Base-by-base conservation (phyloP, 2,888 invertebrate genomes). In the Cerceris rybyensis region DNA sequence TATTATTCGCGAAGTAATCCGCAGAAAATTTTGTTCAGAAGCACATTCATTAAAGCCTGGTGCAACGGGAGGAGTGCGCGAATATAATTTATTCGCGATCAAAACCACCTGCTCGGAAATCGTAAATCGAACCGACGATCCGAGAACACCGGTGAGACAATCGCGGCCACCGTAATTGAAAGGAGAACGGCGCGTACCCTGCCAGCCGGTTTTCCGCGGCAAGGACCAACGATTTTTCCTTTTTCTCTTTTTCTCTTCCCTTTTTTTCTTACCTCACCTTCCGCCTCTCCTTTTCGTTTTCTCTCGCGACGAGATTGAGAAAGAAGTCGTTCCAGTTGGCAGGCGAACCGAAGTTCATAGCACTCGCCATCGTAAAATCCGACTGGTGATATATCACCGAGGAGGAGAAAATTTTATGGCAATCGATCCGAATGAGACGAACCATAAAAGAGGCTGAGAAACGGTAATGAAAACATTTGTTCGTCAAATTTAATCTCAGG, bases 401-500 rank as follows among this genome's bases (percentile, higher is more conserved):
- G 54, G 16, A 60, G 55, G 8, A 49, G 13, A 17, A 8, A 11
- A 16, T 61, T 6, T 50, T n/a, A 6, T n/a, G 50, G 50, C n/a
- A 2, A 9, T 11, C 6, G 28, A 14, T 14, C 14, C 2, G 17
- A 9, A 54, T 4, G 13, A 46, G 28, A 28, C 28, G 49, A n/a
- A 13, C 46, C 50, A 28, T 52, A 59, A 65, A 68, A 46, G 63
- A 80, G 71, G n/a, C n/a, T 11, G 54, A 9, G 43, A 41, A 16
- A 54, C 14, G 41, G 41, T 66, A 78, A 77, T 65, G 69, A 80
- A 9, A 77, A 80, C 73, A 76, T 83, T 81, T 79, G 81, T 83
- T 81, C 72, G 79, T 7, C 46, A 67, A 85, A 81, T 76, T 74
- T 81, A 83, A 81, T 80, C 72, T 58, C 11, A 52, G 70, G 67